Evolutionary conservation across 2,113 vertebrate genomes (phyloP).

Genomic region (Atlantisia rogersi): DNA sequence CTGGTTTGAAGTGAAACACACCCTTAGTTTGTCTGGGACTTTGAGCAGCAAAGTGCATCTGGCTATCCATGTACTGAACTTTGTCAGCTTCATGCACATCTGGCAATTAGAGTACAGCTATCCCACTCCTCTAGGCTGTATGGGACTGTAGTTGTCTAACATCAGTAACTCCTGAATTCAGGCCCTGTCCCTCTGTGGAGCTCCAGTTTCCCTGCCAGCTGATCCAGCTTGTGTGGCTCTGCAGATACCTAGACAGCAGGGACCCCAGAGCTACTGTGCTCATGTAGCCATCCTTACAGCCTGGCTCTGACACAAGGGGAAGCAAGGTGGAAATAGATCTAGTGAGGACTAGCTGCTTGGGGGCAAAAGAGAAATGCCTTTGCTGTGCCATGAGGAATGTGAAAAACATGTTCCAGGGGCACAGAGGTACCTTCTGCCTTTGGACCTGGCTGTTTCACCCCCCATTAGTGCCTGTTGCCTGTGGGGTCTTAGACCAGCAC

Average conservation of each 20-base stretch:
- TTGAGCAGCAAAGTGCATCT: background rate
- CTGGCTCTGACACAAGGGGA: background rate
- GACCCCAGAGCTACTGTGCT: background rate
- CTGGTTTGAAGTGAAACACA: background rate
- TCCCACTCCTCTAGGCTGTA: background rate
- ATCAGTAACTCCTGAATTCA: background rate
- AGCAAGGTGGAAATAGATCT: background rate
- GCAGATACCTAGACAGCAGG: background rate
- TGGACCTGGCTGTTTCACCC: background rate
- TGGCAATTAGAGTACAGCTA: background rate
- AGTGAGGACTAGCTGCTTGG: background rate
- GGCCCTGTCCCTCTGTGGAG: background rate
- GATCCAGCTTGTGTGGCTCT: background rate
- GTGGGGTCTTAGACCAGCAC: background rate
- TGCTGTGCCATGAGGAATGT: background rate
- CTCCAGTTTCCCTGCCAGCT: background rate
- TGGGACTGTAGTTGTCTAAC: background rate
- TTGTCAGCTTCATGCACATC: background rate
- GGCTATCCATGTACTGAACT: rapidly evolving
- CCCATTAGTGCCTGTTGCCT: background rate
- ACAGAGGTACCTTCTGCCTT: background rate
- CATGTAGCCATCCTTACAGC: background rate
- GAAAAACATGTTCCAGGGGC: background rate
- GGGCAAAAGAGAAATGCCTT: background rate
- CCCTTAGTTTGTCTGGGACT: background rate